Evolutionary conservation across 2,113 vertebrate genomes (phyloP), one percentile per base, ranked within the genome.

Genomic region (Phalacrocorax brasilianus): DNA sequence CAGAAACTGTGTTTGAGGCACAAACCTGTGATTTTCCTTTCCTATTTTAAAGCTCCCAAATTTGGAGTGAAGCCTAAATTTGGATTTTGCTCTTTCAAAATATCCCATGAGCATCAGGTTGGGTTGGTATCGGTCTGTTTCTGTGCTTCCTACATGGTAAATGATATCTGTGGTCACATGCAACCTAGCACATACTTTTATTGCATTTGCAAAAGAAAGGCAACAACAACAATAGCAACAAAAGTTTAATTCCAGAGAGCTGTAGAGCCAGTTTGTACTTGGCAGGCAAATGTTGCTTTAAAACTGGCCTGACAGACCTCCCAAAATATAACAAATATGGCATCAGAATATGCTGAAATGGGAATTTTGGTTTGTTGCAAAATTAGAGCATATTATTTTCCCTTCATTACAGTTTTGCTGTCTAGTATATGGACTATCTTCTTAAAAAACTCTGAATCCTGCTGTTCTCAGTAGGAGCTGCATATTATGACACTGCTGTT

Each of bases 311-410:
- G 94, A 94, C 77, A 95, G 89, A 84, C 71, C 74, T 96, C 91
- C 80, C 77, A 93, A 97, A 97, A 95, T 61, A 95, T 61, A 95
- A 81, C 2, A 0, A 95, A 95, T 76, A 56, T 49, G 53, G 90
- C 44, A 91, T 91, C 76, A 73, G 73, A 95, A 96, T 91, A 91
- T 87, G 96, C 93, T 93, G 93, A 97, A 97, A 78, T 62, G 71
- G 67, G 85, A 94, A 90, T 88, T 97, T 89, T 95, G 94, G 95
- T 95, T 93, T 96, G 89, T 93, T 96, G 49, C 49, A 83, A 97
- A 98, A 93, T 95, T 85, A 96, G 97, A 96, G 77, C 85, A 74
- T 96, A 80, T 94, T 95, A 95, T 97, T 98, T 97, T 95, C 88
- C 65, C 81, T 91, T 93, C 85, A 83, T 58, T 95, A 75, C 56